A percentile compares a stretch with the other conserved stretches of the same genome.
Conservation (phyloP, 2,113 vertebrate genomes). For the Corvus moneduloides region DNA sequence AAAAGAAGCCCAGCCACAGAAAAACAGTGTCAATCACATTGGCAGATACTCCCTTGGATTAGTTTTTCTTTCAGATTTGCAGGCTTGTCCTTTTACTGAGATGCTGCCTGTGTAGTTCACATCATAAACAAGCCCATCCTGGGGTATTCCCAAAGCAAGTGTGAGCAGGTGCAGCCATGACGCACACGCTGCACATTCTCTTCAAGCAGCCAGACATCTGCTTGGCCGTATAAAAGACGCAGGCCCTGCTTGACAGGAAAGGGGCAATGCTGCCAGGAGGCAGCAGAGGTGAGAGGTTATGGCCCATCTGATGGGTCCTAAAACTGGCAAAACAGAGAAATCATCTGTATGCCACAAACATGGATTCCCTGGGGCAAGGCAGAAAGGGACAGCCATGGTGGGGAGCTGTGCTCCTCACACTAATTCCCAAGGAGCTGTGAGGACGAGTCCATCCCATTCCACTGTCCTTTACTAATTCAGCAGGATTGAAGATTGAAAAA, state of each 20-base stretch:
- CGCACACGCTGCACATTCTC: background rate
- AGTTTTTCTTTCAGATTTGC: background rate
- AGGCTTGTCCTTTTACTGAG: background rate
- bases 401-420: background rate
- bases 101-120: background rate
- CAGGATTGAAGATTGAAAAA: background rate
- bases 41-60: background rate
- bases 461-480: background rate
- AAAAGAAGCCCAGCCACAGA: background rate
- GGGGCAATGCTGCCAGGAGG: conserved; percentile 2
- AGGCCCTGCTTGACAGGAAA: conserved; percentile 25
- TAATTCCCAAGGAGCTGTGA: background rate
- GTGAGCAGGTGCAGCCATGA: conserved; percentile 41
- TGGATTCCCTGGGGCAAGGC: background rate
- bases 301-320: background rate
- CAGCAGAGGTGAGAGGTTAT: background rate
- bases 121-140: background rate
- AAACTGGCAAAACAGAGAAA: background rate
- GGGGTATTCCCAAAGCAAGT: conserved; percentile 30
- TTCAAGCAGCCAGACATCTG: conserved; percentile 27
- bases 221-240: conserved; percentile 27
- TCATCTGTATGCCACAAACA: background rate
- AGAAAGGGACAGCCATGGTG: background rate
- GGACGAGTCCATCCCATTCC: background rate
- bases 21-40: background rate